A percentile compares a stretch with the other conserved stretches of the same genome.
These are phyloP conservation scores for Pseudorectes ferrugineus DNA, from an alignment of 2,113 vertebrate genomes.

Conservation along the genomic window DNA sequence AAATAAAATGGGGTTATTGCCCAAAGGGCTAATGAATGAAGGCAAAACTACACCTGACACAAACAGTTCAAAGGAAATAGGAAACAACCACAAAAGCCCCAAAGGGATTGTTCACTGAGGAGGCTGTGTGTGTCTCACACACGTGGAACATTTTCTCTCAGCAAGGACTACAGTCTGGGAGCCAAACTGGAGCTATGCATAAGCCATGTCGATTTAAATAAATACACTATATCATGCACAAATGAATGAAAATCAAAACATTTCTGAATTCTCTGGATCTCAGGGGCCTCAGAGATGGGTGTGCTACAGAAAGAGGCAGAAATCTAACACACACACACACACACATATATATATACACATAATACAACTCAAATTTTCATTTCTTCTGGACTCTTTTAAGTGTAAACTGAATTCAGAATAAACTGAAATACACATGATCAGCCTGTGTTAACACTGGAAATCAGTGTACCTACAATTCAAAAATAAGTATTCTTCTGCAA, in stretches of 20 bases:
- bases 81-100: not conserved
- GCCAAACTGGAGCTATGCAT: not conserved
- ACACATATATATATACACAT: accelerated
- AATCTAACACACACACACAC: no score
- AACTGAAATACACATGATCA: not conserved
- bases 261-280: not conserved
- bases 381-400: not conserved
- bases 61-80: not conserved
- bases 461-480: not conserved
- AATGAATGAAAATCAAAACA: not conserved
- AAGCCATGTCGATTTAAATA: not conserved
- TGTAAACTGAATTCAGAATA: not conserved
- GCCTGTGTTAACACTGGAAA: not conserved
- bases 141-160: not conserved
- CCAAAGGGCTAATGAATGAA: not conserved
- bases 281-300: not conserved
- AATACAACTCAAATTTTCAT: not conserved
- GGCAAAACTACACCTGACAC: not conserved
- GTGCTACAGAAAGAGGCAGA: not conserved
- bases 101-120: not conserved
- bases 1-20: not conserved
- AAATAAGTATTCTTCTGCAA: not conserved
- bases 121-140: accelerated
- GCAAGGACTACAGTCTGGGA: not conserved
- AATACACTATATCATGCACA: not conserved